Conservation (phyloP, 2,888 invertebrate species). For the Leucoma salicis region DNA sequence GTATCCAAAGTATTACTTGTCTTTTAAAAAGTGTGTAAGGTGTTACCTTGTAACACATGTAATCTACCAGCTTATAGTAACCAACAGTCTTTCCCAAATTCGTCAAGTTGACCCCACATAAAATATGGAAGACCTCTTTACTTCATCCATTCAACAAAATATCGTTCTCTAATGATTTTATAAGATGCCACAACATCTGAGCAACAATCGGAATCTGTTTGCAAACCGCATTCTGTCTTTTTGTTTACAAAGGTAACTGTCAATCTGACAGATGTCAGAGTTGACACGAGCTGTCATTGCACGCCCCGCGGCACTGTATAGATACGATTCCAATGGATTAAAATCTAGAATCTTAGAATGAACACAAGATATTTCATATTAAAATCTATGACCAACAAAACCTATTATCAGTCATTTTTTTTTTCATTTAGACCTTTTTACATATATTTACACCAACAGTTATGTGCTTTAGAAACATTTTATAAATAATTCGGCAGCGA, state of each 20-base stretch:
- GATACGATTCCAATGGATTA: background rate
- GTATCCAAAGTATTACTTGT: too few relatives aligned
- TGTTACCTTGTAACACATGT: too few relatives aligned
- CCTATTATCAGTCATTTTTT: background rate
- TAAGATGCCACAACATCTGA: constrained; percentile 40
- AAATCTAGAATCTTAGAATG: background rate
- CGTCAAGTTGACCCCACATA: background rate
- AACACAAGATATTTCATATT: background rate
- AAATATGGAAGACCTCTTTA: background rate
- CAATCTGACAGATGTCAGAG: constrained; percentile 37
- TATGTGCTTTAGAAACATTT: background rate
- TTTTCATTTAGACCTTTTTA: background rate
- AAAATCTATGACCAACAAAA: background rate
- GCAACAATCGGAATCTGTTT: constrained; percentile 43
- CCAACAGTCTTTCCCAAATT: background rate
- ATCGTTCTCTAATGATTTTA: constrained; percentile 1
- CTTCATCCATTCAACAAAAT: background rate
- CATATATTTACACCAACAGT: background rate
- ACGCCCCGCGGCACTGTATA: constrained; percentile 14
- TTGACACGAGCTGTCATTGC: constrained; percentile 34
- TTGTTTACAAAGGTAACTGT: constrained; percentile 43
- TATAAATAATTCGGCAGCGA: constrained; percentile 23
- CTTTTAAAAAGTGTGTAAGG: too few relatives aligned
- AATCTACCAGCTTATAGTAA: background rate
- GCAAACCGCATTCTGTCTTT: constrained; percentile 40